A percentile compares a stretch with the other conserved stretches of the same genome.
These are phyloP conservation scores for Agapornis roseicollis DNA, from an alignment of 2,113 vertebrate species.

Conservation along the genomic window DNA sequence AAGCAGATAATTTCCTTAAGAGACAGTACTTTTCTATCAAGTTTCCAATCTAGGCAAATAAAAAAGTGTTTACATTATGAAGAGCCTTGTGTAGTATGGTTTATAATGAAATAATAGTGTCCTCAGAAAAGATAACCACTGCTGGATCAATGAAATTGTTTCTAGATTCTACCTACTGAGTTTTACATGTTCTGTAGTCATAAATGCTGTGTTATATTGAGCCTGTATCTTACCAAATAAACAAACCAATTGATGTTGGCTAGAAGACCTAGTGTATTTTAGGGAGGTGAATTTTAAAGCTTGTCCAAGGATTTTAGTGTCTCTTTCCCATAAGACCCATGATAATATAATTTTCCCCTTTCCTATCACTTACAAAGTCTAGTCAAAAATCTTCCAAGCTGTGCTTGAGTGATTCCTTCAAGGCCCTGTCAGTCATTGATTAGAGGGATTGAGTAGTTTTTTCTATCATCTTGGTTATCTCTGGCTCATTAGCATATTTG, in stretches of 20 bases:
- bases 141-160: not conserved
- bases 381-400: not conserved
- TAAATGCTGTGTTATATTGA: not conserved
- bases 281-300: not conserved
- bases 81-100: not conserved
- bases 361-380: not conserved
- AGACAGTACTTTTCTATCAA: constrained; percentile 6
- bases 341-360: not conserved
- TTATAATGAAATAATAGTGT: not conserved
- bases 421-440: not conserved
- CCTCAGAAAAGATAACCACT: not conserved
- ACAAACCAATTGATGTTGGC: not conserved
- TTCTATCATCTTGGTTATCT: not conserved
- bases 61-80: constrained; percentile 21
- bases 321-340: not conserved
- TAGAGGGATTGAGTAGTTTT: not conserved
- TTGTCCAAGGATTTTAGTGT: not conserved
- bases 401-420: not conserved
- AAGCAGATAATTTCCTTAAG: constrained; percentile 65
- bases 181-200: not conserved
- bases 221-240: not conserved
- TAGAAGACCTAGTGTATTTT: not conserved
- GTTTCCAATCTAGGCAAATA: not conserved
- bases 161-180: not conserved
- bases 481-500: not conserved